Conservation (phyloP, 2,797 vertebrate genomes). For the Synaphobranchus kaupii region DNA sequence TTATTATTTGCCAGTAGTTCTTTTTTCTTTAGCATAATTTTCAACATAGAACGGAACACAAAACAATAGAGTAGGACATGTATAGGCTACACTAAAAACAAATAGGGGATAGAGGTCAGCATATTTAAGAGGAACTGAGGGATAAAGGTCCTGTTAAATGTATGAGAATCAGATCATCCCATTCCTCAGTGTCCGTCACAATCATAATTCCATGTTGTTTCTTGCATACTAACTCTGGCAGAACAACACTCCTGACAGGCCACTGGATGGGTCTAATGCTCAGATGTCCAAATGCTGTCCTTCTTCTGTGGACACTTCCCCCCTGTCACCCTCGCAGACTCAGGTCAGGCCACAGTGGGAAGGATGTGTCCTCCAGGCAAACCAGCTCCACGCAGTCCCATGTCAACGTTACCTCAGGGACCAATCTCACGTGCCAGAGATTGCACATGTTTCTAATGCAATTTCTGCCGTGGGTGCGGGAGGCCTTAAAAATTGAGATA, state of each 20-base stretch:
- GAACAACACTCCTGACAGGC: background rate
- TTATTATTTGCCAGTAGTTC: background rate
- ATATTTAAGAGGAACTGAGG: background rate
- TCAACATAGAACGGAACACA: background rate
- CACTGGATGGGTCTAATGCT: background rate
- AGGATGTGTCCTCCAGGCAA: constrained; percentile 26
- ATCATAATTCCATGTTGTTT: background rate
- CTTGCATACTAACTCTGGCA: background rate
- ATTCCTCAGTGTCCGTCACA: background rate
- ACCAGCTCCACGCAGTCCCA: background rate
- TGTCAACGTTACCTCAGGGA: constrained; percentile 30
- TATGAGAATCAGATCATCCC: background rate
- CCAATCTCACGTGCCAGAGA: constrained; percentile 26
- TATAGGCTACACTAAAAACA: background rate
- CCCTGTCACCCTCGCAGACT: constrained; percentile 11
- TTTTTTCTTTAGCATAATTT: background rate
- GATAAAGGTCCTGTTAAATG: background rate
- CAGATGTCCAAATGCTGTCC: constrained; percentile 10
- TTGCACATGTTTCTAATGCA: constrained; percentile 21
- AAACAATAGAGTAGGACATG: background rate
- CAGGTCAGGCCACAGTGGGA: constrained; percentile 22
- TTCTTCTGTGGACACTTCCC: constrained; percentile 8
- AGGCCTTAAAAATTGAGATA: constrained; percentile 17
- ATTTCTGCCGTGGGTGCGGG: constrained; percentile 5
- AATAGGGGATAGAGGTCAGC: background rate